These are phyloP conservation scores for Aphelenchoides fujianensis DNA, from an alignment of 1,140 invertebrate species.

Conservation along the genomic window DNA sequence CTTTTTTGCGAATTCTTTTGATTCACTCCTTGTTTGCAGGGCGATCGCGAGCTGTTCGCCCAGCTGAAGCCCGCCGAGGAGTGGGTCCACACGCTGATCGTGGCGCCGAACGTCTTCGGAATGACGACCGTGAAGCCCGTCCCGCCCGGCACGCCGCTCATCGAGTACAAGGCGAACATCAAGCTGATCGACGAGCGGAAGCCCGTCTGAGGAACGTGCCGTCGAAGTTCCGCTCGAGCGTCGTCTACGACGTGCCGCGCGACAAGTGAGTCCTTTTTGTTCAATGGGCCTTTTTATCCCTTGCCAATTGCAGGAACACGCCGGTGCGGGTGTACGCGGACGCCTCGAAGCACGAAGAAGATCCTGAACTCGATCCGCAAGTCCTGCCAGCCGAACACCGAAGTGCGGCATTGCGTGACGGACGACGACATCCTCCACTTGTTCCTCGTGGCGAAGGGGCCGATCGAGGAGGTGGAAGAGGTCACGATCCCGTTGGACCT, in stretches of 20 bases:
- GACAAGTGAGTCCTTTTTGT: neutral
- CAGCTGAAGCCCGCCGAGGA: neutral
- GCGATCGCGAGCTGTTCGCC: neutral
- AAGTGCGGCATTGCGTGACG: slow-evolving; percentile 29
- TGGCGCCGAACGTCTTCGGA: slow-evolving; percentile 38
- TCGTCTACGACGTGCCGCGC: neutral
- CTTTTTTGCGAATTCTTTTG: neutral
- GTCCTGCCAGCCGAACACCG: slow-evolving; percentile 40
- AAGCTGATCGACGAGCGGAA: neutral
- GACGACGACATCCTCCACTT: slow-evolving; percentile 32
- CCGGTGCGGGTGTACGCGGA: neutral
- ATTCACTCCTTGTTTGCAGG: neutral
- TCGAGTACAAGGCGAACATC: slow-evolving; percentile 32
- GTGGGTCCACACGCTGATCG: slow-evolving; percentile 12
- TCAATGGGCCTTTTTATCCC: neutral
- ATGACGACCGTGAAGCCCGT: slow-evolving; percentile 26
- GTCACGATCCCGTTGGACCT: slow-evolving; percentile 49
- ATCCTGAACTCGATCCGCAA: slow-evolving; percentile 22
- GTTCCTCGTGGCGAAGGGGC: slow-evolving; percentile 33
- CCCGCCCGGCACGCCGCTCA: slow-evolving; percentile 25
- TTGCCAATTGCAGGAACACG: neutral
- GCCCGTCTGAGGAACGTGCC: neutral
- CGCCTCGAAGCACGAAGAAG: neutral
- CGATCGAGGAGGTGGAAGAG: slow-evolving; percentile 34
- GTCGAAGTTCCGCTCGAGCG: neutral